Evolutionary conservation across 2,797 vertebrate genomes (phyloP).

Genomic region (Potorous gilbertii): DNA sequence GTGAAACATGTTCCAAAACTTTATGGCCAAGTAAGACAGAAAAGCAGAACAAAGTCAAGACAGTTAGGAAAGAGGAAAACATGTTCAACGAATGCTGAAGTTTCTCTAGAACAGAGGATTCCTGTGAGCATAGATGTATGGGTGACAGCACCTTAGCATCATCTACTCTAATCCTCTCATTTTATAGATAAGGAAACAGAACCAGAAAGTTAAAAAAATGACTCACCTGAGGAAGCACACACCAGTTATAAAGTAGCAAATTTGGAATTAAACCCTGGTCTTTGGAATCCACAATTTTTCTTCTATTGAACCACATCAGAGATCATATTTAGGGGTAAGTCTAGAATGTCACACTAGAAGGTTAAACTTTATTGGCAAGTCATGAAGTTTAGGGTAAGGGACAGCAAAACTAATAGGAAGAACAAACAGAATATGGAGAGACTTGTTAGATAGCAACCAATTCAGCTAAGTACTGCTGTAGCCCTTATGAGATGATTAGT

Average conservation of each 20-base stretch:
- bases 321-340: too few species aligned
- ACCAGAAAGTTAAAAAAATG: too few species aligned
- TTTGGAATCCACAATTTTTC: too few species aligned
- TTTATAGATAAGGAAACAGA: too few species aligned
- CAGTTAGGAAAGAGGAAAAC: neutral
- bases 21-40: neutral
- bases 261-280: too few species aligned
- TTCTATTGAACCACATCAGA: too few species aligned
- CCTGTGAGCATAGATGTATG: too few species aligned
- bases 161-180: too few species aligned
- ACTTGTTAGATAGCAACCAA: neutral
- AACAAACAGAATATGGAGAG: neutral
- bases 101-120: neutral
- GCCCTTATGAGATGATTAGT: neutral
- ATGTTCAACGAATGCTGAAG: neutral
- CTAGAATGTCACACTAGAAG: too few species aligned
- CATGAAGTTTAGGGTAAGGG: neutral
- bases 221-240: too few species aligned
- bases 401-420: neutral
- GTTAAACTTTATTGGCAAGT: neutral
- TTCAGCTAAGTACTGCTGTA: neutral
- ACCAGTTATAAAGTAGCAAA: too few species aligned
- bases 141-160: too few species aligned
- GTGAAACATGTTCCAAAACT: neutral
- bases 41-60: neutral